Evolutionary conservation across 2,113 vertebrate species (phyloP), one percentile per base, ranked within the genome.

Genomic region (Gobio gobio): DNA sequence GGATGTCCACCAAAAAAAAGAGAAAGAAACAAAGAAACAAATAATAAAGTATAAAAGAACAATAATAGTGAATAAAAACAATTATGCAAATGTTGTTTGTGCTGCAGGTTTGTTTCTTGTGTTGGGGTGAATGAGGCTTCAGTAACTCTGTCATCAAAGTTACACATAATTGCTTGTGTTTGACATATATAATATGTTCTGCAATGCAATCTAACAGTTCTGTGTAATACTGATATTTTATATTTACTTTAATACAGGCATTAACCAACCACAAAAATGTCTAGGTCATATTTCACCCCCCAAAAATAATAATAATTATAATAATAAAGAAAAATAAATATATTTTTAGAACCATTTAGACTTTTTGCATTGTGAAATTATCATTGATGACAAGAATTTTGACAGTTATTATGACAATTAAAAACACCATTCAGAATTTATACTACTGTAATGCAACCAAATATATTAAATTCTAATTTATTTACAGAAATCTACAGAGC

Each of bases 51-150:
- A 83, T 86, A 88, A 88, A 86, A 87, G 91, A 92, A 94, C 91
- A 93, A 92, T 90, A 93, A 94, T 90, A 93, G 94, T 91, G 90
- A 94, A 94, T 93, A 93, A 95, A 94, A 93, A 90, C 87, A 94
- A 92, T 95, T 94, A 95, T 95, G 94, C 94, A 95, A 94, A 94
- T 93, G 88, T 92, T 86, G 89, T 92, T 86, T 89, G 92, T 91
- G 91, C 91, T 87, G 89, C 90, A 43, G 49, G 33, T 33, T 83
- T 83, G 64, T 82, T 81, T 77, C 24, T 66, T 86, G 84, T 74
- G 87, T 45, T 64, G 89, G 90, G 68, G 87, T 78, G 40, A 40
- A 33, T 43, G 80, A 43, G 18, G 70, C 22, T 29, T 78, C 59
- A 64, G 26, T 5, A 78, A 78, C 22, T 78, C 8, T 4, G 2